Percentiles rank a stretch among this genome's conserved stretches.
These are phyloP conservation scores for Cliona cf. orientalis DNA, from an alignment of 37 sponge, comb jelly and placozoan species.

Conservation along the genomic window DNA sequence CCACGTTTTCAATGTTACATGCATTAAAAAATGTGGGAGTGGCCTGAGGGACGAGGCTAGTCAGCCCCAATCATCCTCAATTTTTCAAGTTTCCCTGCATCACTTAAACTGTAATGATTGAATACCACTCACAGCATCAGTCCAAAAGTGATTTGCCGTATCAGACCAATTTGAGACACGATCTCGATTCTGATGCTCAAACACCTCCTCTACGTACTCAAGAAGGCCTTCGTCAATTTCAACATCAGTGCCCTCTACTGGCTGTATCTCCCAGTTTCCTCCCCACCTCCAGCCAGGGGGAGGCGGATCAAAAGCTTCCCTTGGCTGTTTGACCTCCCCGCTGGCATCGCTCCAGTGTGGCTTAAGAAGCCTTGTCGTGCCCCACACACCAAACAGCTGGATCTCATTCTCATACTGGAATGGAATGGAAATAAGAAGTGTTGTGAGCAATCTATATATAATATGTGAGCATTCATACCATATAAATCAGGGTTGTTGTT, in stretches of 20 bases:
- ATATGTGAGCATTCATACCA: background rate
- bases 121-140: conserved; percentile 61
- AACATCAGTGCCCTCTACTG: conserved; percentile 70
- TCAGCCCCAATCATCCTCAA: no score
- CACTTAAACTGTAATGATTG: background rate
- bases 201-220: conserved; percentile 76
- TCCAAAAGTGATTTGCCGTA: conserved; percentile 49
- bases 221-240: conserved; percentile 65
- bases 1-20: no score
- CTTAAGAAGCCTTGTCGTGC: conserved; percentile 52
- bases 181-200: conserved; percentile 69
- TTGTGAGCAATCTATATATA: background rate
- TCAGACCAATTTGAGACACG: conserved; percentile 78
- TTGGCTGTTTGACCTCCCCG: conserved; percentile 79
- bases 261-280: conserved; percentile 79
- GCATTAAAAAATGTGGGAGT: no score
- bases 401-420: conserved; percentile 72
- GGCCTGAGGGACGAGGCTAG: no score
- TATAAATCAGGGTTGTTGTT: no score
- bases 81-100: no score
- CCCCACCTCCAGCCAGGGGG: conserved; percentile 89
- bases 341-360: conserved; percentile 80
- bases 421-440: background rate
- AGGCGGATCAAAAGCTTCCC: conserved; percentile 76
- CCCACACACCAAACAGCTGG: conserved; percentile 65